phyloP scores from a whole-genome alignment of 1,140 invertebrate species.

The Zaprionus capensis region DNA sequence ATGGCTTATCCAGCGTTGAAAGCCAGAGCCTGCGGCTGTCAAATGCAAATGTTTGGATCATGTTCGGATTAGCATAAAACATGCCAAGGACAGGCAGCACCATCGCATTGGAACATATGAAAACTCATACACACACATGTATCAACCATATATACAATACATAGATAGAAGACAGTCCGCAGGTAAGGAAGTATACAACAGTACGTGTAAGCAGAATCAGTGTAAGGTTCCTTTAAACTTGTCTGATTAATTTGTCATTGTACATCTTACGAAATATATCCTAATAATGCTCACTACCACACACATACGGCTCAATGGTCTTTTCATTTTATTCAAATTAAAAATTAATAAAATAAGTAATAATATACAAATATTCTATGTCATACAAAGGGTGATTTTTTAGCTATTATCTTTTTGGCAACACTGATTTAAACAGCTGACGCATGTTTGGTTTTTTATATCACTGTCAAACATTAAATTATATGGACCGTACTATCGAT shows the following conservation, averaged over 20 bases:
- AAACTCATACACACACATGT: not conserved
- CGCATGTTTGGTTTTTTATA: no score
- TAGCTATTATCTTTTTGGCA: no score
- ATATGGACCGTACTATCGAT: no score
- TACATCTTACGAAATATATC: not conserved
- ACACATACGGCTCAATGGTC: no score
- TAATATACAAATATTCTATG: no score
- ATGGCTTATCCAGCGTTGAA: slow-evolving; percentile 8
- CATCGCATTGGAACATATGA: not conserved
- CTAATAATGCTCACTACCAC: not conserved
- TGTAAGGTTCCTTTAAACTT: not conserved
- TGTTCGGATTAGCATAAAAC: slow-evolving; percentile 11
- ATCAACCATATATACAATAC: not conserved
- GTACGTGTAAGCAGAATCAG: not conserved
- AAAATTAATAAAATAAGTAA: no score
- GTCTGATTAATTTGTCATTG: not conserved
- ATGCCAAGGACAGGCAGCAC: slow-evolving; percentile 9
- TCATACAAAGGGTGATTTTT: no score
- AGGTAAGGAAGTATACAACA: not conserved
- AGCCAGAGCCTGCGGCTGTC: slow-evolving; percentile 9
- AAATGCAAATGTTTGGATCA: slow-evolving; percentile 13
- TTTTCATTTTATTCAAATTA: no score
- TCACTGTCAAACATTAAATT: no score
- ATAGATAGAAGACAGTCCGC: not conserved
- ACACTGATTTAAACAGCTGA: no score